Conservation (phyloP, 2,888 invertebrate species). For the Noctuana brunneofusca region DNA sequence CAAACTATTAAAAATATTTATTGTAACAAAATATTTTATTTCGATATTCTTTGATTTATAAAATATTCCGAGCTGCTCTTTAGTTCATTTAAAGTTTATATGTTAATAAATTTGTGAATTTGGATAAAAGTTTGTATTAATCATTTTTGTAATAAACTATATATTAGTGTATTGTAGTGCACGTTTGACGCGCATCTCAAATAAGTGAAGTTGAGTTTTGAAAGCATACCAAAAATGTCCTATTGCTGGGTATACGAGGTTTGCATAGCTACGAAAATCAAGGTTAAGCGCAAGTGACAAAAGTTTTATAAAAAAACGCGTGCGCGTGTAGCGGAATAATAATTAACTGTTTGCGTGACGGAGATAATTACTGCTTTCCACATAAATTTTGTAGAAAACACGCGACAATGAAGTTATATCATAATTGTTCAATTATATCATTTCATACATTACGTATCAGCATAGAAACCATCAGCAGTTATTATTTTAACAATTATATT, state of each 20-base stretch:
- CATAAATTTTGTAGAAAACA: slow-evolving; percentile 57
- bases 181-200: too few species aligned
- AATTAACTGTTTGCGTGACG: slow-evolving; percentile 73
- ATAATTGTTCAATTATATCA: slow-evolving; percentile 68
- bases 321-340: slow-evolving; percentile 53
- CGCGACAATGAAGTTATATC: slow-evolving; percentile 59
- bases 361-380: slow-evolving; percentile 64
- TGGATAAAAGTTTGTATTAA: too few species aligned
- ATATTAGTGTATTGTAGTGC: too few species aligned
- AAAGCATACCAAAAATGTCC: background rate
- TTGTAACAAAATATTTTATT: too few species aligned
- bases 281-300: slow-evolving; percentile 33
- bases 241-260: background rate
- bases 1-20: too few species aligned
- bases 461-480: slow-evolving; percentile 16
- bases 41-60: too few species aligned
- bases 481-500: slow-evolving; percentile 12
- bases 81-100: too few species aligned
- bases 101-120: too few species aligned
- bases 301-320: slow-evolving; percentile 23
- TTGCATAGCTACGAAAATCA: slow-evolving; percentile 12
- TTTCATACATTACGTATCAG: slow-evolving; percentile 33
- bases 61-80: too few species aligned
- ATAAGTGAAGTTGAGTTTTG: background rate
- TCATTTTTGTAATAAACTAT: too few species aligned